phyloP scores from a whole-genome alignment of 2,113 vertebrate genomes.

The Copsychus sechellarum region DNA sequence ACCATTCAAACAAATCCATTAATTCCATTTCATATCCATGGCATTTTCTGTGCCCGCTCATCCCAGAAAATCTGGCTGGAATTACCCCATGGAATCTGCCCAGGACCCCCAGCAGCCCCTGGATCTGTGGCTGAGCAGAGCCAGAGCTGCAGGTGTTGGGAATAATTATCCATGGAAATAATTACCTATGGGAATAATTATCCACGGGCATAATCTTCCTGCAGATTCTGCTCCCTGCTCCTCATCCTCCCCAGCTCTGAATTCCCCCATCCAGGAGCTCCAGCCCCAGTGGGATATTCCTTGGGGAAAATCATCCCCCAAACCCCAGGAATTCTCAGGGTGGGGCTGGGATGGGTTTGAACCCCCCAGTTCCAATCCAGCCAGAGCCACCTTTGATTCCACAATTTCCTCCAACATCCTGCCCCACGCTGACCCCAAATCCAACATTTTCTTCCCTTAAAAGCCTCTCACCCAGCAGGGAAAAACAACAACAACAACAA shows the following conservation, averaged over 20 bases:
- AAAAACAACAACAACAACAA: too few relatives aligned
- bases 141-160: neutral
- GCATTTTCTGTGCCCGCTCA: neutral
- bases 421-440: neutral
- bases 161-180: neutral
- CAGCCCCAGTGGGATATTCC: fast-evolving
- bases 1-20: neutral
- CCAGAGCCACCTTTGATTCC: neutral
- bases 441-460: neutral
- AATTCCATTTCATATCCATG: neutral
- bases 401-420: neutral
- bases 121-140: neutral
- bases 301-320: fast-evolving
- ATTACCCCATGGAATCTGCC: too few relatives aligned
- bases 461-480: neutral
- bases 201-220: neutral
- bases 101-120: neutral
- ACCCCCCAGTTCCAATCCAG: fast-evolving
- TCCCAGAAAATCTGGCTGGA: neutral
- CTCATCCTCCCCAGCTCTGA: neutral
- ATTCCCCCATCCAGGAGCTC: neutral
- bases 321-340: fast-evolving
- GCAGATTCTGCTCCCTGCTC: fast-evolving
- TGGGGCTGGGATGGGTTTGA: neutral
- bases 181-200: neutral